Evolutionary conservation across 53 echinoderm and acorn worm genomes (phyloP).

Genomic region (Apostichopus leukothele): DNA sequence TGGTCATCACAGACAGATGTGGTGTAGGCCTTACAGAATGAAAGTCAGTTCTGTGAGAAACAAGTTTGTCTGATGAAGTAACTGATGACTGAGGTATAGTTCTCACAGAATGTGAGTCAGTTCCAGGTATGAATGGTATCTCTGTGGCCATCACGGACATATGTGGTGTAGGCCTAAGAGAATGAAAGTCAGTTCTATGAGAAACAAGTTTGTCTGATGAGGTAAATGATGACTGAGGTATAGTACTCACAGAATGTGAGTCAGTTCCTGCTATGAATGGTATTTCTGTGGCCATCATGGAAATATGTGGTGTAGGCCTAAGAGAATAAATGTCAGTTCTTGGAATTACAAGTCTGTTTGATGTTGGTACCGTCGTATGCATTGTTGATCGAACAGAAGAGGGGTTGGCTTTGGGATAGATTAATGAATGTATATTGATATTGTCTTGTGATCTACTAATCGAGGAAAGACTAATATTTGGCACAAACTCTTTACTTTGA

Average conservation of each 20-base stretch:
- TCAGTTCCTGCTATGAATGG: neutral
- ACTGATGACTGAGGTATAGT: neutral
- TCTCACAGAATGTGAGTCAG: neutral
- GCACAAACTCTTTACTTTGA: neutral
- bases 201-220: neutral
- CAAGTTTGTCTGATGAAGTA: neutral
- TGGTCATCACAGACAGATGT: neutral
- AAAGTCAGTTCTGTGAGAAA: neutral
- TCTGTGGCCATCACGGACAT: neutral
- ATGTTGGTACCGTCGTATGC: neutral
- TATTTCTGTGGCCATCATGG: neutral
- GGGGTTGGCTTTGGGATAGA: neutral
- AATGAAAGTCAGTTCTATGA: neutral
- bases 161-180: neutral
- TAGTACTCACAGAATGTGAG: neutral
- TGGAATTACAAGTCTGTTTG: neutral
- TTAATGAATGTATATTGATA: neutral
- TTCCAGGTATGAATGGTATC: neutral
- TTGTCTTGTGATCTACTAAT: neutral
- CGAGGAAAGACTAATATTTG: neutral
- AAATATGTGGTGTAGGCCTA: neutral
- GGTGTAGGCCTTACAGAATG: neutral
- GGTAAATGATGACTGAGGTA: neutral
- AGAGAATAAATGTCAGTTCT: neutral
- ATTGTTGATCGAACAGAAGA: neutral